Base-by-base conservation (phyloP, 2,113 vertebrate genomes). In the Azemiops feae region DNA sequence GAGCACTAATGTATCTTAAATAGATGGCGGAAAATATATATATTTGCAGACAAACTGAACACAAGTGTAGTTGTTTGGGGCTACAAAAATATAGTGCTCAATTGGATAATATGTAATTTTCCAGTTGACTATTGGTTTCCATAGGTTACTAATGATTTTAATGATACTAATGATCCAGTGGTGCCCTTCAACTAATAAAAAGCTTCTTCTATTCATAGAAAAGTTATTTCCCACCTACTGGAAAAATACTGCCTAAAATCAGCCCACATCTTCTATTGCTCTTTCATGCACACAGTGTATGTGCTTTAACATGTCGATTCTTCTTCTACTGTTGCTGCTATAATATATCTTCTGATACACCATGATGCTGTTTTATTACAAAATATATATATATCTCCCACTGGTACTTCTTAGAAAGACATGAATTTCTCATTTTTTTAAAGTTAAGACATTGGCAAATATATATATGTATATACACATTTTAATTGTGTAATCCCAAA, bases 21-120 rank as follows among this genome's bases (percentile, higher is more conserved):
- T 64, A 87, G 90, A 93, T 93, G 69, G 87, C 93, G 69, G 95
- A 94, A 94, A 89, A 58, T 20, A 64, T 90, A 57, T 93, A 95
- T 95, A 95, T 93, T 94, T 95, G 94, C 0, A 92, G 86, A 47
- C 5, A 93, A 89, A 58, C n/a, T 58, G 9, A n/a, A 87, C 69
- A 58, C 5, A 60, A 60, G 94, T 25, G 18, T 12, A 27, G 54
- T 14, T 27, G 54, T 34, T 60, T 45, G 34, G 25, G 39, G 7
- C 45, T 92, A n/a, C 20, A 64, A 18, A 52, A n/a, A 10, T 25
- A 14, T 88, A 34, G 47, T 22, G 8, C 39, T 85, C 87, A 89
- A 23, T 30, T 81, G 52, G 5, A 7, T 20, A 39, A 34, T 9
- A 88, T 6, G 8, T 23, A 53, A 53, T 25, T 58, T 57, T 43